Evolutionary conservation across 2,888 invertebrate genomes (phyloP), one percentile per base, ranked within the genome.

Genomic region (Pollenia angustigena): DNA sequence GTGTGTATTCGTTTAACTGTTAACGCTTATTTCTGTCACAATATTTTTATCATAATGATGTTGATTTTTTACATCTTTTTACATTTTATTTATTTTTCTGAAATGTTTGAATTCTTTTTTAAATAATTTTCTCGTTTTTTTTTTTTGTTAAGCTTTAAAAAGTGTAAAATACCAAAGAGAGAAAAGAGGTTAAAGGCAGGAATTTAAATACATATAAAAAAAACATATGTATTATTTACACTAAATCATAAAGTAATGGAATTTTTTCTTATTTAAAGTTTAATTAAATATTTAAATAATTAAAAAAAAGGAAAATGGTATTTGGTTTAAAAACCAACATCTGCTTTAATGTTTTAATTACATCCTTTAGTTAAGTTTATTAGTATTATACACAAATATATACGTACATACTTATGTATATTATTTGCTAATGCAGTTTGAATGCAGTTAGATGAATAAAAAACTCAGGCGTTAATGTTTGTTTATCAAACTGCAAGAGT

Each of bases 41-140:
- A 84, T 79, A 74, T 79, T 80, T 79, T 79, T 84, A 68, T 84
- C 66, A 83, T 83, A 83, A 83, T 71, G 62, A 78, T 83, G 82
- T 69, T 76, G 82, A 81, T 74, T 74, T 80, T 72, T 72, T 66
- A 81, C 64, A 56, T 54, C 75, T 76, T 62, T 75, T 58, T 18
- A 12, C 60, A 40, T 50, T 68, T 82, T 69, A 69, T 62, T 44
- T 76, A 14, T 54, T 60, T 76, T 46, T 14, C 2, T 74, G 18
- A 71, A 72, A 46, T 12, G 16, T 40, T 54, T 54, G 11, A 68
- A 68, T 32, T 6, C 16, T 68, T 68, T 66, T 48, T 48, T 48
- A 12, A 10, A 6, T 48, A 9, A 14, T 48, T 50, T 32, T 12
- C 40, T 50, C 10, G 60, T 75, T 52, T 48, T 12, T 60, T 50